These are phyloP conservation scores for Leptopterna dolabrata DNA, from an alignment of 2,888 invertebrate genomes.

Conservation along the genomic window DNA sequence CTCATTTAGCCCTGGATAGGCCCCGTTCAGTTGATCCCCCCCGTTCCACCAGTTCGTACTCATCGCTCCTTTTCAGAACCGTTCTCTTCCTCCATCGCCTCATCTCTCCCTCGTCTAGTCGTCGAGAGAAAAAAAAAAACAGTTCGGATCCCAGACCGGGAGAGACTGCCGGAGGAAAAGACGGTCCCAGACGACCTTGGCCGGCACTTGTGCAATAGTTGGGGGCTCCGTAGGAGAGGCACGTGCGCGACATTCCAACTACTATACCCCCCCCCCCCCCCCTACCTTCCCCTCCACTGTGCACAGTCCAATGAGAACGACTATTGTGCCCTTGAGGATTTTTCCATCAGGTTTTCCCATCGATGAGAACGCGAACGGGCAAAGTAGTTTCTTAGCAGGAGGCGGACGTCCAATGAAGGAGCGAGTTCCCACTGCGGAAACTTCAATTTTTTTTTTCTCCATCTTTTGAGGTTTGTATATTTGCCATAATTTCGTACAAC, in stretches of 20 bases:
- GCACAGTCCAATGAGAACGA: not conserved
- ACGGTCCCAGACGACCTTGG: slow-evolving; percentile 44
- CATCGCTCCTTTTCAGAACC: not conserved
- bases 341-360: not conserved
- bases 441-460: no score
- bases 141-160: not conserved
- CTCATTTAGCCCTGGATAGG: no score
- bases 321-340: not conserved
- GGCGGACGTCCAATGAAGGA: no score
- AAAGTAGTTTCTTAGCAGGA: no score
- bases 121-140: not conserved
- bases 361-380: no score
- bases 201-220: slow-evolving; percentile 47
- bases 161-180: slow-evolving; percentile 4
- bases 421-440: no score
- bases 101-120: not conserved
- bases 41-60: not conserved
- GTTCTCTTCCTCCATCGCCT: not conserved
- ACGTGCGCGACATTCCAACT: slow-evolving; percentile 15
- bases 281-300: not conserved
- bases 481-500: no score
- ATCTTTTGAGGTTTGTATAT: no score
- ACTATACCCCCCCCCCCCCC: not conserved
- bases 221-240: slow-evolving; percentile 8
- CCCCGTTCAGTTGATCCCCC: not conserved